Base-by-base conservation (phyloP, 1,140 invertebrate species). In the Thaumetopoea pityocampa region DNA sequence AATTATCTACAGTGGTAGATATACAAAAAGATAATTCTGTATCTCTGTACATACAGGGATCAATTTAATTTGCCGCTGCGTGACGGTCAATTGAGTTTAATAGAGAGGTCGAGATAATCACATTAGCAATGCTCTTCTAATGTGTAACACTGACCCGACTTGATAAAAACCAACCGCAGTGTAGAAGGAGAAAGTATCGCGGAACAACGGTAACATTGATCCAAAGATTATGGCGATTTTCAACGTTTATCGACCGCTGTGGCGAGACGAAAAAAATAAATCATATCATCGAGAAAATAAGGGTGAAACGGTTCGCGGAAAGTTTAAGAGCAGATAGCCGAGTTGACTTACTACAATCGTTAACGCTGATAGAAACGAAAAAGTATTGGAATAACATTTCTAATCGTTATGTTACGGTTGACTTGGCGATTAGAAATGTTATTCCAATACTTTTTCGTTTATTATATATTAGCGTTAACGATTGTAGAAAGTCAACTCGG, bases 101-200 rank as follows among this genome's bases (percentile, higher is more conserved):
- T 80, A 57, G 66, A 70, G 70, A 77, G 68, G 70, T 73, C 76
- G 64, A 35, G 23, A 41, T 80, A 70, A 74, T 80, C 70, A 59
- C 70, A 77, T 80, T 74, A 77, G 51, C 65, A 34, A 28, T 27
- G 30, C 40, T 51, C 52, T 54, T 22, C 57, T 74, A 72, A 78
- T 61, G 51, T 57, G 62, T 51, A 52, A 59, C 58, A 53, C 46
- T 48, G 45, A 55, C 43, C 34, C 29, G 17, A 1, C 10, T 4
- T 1, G 4, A 4, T n/a, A 20, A 1, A 10, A 12, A 15, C 17
- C 2, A 5, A 4, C 12, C 17, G n/a, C 19, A 10, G 7, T 1
- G 17, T 7, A 23, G 2, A 20, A 11, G 36, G 36, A 40, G 36
- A 40, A 40, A 40, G 36, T 38, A 17, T 11, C 23, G 7, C n/a